Evolutionary conservation across 2,113 vertebrate species (phyloP).

Genomic region (Odocoileus virginianus): DNA sequence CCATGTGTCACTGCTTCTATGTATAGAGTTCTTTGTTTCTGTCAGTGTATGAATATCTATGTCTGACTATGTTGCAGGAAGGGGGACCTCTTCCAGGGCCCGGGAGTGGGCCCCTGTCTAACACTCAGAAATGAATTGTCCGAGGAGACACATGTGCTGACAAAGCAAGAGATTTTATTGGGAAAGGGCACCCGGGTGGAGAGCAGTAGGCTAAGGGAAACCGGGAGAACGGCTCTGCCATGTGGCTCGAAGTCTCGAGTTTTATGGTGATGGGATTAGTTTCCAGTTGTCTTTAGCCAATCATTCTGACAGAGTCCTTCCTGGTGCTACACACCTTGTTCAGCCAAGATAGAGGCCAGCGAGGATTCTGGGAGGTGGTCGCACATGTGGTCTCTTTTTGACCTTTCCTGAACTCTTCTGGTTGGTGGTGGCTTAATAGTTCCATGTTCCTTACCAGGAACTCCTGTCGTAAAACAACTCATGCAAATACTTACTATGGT

Average conservation of each 20-base stretch:
- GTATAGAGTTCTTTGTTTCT: background rate
- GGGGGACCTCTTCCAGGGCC: background rate
- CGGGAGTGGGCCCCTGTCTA: background rate
- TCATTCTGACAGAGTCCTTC: background rate
- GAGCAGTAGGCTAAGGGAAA: background rate
- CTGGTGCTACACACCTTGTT: background rate
- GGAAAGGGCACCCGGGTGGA: background rate
- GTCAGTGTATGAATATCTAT: background rate
- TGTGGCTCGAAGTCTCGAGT: background rate
- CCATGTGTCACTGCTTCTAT: background rate
- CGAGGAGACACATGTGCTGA: background rate
- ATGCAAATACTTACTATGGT: background rate
- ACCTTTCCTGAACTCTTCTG: background rate
- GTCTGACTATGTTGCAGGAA: background rate
- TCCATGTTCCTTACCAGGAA: background rate
- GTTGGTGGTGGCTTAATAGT: background rate
- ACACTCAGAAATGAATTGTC: background rate
- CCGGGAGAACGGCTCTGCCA: background rate
- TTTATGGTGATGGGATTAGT: background rate
- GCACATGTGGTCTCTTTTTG: background rate
- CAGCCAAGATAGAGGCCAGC: background rate
- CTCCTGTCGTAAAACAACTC: background rate
- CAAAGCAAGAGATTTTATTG: background rate
- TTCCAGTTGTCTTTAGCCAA: background rate
- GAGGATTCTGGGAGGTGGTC: background rate